Evolutionary conservation across 2,113 vertebrate species (phyloP).

Genomic region (Rallus limicola): DNA sequence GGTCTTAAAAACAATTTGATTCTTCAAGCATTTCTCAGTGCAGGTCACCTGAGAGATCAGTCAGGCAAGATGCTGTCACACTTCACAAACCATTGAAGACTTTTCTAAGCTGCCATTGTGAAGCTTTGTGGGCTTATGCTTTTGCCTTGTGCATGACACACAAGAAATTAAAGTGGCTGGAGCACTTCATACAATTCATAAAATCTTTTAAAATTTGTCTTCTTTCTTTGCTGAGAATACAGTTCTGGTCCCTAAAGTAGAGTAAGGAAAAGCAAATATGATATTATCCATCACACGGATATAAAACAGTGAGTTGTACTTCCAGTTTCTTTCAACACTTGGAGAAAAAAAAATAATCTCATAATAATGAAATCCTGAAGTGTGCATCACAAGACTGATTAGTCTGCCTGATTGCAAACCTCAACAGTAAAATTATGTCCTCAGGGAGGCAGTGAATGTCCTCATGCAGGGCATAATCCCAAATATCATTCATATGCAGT

Average conservation of each 20-base stretch:
- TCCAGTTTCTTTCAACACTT: slow-evolving; percentile 23
- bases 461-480: slow-evolving; percentile 31
- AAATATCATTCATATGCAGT: slow-evolving; percentile 48
- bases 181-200: background rate
- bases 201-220: background rate
- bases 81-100: background rate
- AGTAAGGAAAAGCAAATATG: background rate
- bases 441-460: slow-evolving; percentile 11
- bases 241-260: background rate
- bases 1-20: background rate
- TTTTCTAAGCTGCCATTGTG: background rate
- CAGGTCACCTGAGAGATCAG: background rate
- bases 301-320: background rate
- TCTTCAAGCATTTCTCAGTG: background rate
- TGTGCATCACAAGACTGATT: slow-evolving; percentile 11
- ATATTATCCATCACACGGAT: background rate
- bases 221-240: background rate
- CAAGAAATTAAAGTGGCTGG: background rate
- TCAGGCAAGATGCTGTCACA: background rate
- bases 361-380: slow-evolving; percentile 27
- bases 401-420: slow-evolving; percentile 2
- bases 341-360: background rate
- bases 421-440: slow-evolving; percentile 40
- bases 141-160: background rate
- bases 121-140: background rate